A percentile compares a stretch with the other conserved stretches of the same genome.
Evolutionary conservation across 2,888 invertebrate genomes (phyloP).

Genomic region (Philereme vetulata): DNA sequence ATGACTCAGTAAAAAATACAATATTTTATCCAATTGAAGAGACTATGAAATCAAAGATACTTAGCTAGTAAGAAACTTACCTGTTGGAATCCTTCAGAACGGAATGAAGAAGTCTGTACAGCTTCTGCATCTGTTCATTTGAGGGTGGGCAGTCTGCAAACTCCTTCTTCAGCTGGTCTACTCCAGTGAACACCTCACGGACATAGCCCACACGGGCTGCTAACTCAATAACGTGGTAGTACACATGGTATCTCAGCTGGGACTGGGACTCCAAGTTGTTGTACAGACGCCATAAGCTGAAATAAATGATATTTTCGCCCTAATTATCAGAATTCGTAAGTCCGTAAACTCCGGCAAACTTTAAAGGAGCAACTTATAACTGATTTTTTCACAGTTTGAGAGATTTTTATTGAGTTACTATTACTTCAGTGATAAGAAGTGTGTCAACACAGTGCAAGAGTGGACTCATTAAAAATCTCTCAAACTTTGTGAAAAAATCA

Average conservation of each 20-base stretch:
- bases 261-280: slow-evolving; percentile 94
- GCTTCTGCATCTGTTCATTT: slow-evolving; percentile 95
- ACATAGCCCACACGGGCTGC: slow-evolving; percentile 95
- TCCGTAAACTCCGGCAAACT: too few species aligned
- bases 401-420: too few species aligned
- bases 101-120: slow-evolving; percentile 94
- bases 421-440: too few species aligned
- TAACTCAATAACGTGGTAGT: slow-evolving; percentile 94
- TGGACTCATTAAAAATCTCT: too few species aligned
- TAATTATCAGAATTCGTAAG: not conserved
- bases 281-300: slow-evolving; percentile 94
- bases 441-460: too few species aligned
- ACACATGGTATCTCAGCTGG: slow-evolving; percentile 95
- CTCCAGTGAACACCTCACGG: slow-evolving; percentile 91
- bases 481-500: too few species aligned
- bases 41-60: too few species aligned
- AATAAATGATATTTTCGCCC: slow-evolving; percentile 36
- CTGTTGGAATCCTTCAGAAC: slow-evolving; percentile 94
- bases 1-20: too few species aligned
- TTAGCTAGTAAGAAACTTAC: slow-evolving; percentile 62
- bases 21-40: too few species aligned
- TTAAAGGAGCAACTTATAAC: too few species aligned
- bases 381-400: too few species aligned
- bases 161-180: slow-evolving; percentile 92
- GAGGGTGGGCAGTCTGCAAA: slow-evolving; percentile 91